A percentile compares a stretch with the other conserved stretches of the same genome.
Evolutionary conservation across 2,113 vertebrate species (phyloP).

Genomic region (Sebastes schlegelii): DNA sequence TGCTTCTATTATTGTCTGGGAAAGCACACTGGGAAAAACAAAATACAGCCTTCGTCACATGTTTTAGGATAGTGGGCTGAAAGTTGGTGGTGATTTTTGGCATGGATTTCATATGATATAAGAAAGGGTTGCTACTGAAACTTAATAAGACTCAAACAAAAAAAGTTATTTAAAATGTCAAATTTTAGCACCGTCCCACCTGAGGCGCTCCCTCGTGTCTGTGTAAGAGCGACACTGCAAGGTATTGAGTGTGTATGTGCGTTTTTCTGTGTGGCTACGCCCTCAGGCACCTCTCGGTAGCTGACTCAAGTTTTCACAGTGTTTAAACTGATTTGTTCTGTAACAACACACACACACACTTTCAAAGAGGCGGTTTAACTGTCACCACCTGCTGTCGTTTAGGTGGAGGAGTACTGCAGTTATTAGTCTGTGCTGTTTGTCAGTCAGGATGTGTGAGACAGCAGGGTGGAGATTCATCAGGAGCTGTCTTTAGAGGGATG

Average conservation of each 20-base stretch:
- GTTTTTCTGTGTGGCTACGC: not conserved
- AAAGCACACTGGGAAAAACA: not conserved
- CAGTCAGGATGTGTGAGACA: slow-evolving; percentile 39
- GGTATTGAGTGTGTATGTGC: not conserved
- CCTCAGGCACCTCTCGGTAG: not conserved
- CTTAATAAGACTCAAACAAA: not conserved
- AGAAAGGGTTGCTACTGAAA: not conserved
- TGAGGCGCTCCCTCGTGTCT: not conserved
- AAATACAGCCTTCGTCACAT: not conserved
- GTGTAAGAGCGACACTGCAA: not conserved
- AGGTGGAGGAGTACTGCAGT: slow-evolving; percentile 7
- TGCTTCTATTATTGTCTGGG: slow-evolving; percentile 6
- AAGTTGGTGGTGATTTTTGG: not conserved
- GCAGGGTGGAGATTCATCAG: slow-evolving; percentile 20
- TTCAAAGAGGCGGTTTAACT: slow-evolving; percentile 13
- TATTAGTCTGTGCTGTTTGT: not conserved
- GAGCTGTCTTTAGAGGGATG: slow-evolving; percentile 6
- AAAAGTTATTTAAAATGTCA: not conserved
- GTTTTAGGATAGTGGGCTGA: not conserved
- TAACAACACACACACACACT: not conserved
- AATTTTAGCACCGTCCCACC: not conserved
- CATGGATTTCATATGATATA: not conserved
- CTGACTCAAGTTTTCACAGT: slow-evolving; percentile 41
- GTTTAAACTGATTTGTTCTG: slow-evolving; percentile 15
- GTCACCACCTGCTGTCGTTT: slow-evolving; percentile 45